These are phyloP conservation scores for Morpho achilles DNA, from an alignment of 2,888 invertebrate species.

Conservation along the genomic window DNA sequence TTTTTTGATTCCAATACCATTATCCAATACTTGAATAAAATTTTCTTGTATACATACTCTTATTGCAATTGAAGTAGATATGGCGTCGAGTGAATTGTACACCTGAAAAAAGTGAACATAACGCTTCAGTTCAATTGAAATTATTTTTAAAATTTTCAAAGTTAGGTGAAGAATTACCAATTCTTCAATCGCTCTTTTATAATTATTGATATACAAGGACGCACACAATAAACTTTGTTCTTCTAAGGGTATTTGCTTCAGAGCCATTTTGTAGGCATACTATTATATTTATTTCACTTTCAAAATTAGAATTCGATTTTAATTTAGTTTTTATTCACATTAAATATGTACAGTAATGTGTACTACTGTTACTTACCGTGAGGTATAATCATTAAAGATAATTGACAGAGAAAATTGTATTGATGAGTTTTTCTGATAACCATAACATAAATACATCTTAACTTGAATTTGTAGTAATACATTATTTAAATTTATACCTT, in stretches of 20 bases:
- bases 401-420: no score
- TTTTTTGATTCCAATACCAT: slow-evolving; percentile 83
- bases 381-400: no score
- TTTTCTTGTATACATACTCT: slow-evolving; percentile 80
- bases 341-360: no score
- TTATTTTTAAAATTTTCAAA: neutral
- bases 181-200: slow-evolving; percentile 81
- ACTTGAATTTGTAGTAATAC: no score
- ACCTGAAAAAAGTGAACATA: slow-evolving; percentile 64
- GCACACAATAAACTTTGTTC: slow-evolving; percentile 78
- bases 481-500: no score
- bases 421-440: no score
- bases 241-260: slow-evolving; percentile 53
- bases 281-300: neutral
- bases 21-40: slow-evolving; percentile 87
- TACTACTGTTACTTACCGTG: no score
- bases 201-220: slow-evolving; percentile 74
- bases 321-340: no score
- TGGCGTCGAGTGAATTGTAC: slow-evolving; percentile 84
- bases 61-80: slow-evolving; percentile 84
- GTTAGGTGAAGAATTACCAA: slow-evolving; percentile 60
- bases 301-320: no score
- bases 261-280: slow-evolving; percentile 36
- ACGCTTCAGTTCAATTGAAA: neutral
- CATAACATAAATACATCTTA: no score